phyloP scores from a whole-genome alignment of 2,113 vertebrate species.

The Ammospiza nelsoni region DNA sequence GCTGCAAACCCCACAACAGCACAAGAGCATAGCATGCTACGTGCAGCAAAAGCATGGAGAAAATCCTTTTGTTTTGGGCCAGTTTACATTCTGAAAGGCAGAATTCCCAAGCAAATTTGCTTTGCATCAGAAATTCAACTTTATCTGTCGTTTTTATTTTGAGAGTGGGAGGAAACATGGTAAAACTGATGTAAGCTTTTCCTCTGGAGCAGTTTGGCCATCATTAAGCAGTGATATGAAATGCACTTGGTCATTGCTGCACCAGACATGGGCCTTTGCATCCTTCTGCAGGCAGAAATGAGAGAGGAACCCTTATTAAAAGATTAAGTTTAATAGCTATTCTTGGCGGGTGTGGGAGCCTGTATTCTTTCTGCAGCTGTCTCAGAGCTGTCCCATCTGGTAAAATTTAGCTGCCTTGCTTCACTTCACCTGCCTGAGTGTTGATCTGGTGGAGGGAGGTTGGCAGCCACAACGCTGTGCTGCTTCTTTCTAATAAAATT shows the following conservation, averaged over 20 bases:
- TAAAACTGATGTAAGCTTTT: neutral
- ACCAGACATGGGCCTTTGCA: neutral
- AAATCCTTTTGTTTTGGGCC: neutral
- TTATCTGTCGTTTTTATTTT: neutral
- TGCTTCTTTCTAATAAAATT: slow-evolving; percentile 44
- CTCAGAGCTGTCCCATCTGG: slow-evolving; percentile 50
- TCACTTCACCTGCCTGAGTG: slow-evolving; percentile 27
- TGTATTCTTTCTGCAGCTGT: slow-evolving; percentile 56
- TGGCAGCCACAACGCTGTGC: neutral
- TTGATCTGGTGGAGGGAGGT: neutral
- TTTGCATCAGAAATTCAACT: neutral
- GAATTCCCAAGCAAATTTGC: neutral
- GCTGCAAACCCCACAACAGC: neutral
- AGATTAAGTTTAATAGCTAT: slow-evolving; percentile 55
- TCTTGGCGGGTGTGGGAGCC: neutral
- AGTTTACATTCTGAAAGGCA: neutral
- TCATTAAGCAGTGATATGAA: neutral
- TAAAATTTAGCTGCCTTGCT: slow-evolving; percentile 34
- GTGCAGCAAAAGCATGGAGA: accelerated
- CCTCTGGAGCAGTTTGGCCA: neutral
- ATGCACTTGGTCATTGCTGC: neutral
- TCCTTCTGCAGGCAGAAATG: neutral
- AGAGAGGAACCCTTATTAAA: slow-evolving; percentile 47
- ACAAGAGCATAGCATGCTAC: accelerated
- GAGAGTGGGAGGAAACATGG: neutral